phyloP scores from a whole-genome alignment of 1,140 invertebrate genomes.

The Rhagoletis zephyria region DNA sequence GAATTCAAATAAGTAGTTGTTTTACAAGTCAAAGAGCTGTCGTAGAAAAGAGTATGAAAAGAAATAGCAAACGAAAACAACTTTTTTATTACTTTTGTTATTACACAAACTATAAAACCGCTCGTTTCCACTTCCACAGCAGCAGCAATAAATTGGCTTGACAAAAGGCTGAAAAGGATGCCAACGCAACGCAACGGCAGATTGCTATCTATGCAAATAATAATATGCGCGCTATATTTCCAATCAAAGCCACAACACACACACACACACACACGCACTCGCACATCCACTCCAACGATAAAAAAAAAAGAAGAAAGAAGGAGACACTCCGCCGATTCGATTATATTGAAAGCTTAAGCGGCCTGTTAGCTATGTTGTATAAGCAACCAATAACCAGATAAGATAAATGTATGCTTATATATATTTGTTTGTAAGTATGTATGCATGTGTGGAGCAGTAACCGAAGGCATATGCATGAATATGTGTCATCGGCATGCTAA shows the following conservation, averaged over 20 bases:
- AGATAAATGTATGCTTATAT: too few relatives aligned
- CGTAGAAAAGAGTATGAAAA: neutral
- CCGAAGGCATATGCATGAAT: neutral
- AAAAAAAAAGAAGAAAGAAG: too few relatives aligned
- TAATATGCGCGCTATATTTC: neutral
- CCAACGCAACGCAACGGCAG: neutral
- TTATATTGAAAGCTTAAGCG: constrained; percentile 11
- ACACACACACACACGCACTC: too few relatives aligned
- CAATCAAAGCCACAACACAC: too few relatives aligned
- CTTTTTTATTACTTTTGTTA: neutral
- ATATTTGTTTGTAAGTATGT: too few relatives aligned
- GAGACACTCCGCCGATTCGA: neutral
- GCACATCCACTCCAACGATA: too few relatives aligned
- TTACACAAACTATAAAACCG: neutral
- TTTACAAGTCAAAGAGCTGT: constrained; percentile 1
- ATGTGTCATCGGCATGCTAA: neutral
- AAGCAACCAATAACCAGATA: neutral
- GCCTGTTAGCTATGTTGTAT: neutral
- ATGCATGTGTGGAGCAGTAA: neutral
- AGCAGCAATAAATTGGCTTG: constrained; percentile 15
- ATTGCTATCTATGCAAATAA: constrained; percentile 43
- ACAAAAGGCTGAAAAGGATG: constrained; percentile 24
- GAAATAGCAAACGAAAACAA: neutral
- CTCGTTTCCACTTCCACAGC: neutral
- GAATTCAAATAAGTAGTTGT: neutral